Percentiles rank a stretch among this genome's conserved stretches.
Conservation (phyloP, 2,113 vertebrate genomes). For the Coregonus clupeaformis region DNA sequence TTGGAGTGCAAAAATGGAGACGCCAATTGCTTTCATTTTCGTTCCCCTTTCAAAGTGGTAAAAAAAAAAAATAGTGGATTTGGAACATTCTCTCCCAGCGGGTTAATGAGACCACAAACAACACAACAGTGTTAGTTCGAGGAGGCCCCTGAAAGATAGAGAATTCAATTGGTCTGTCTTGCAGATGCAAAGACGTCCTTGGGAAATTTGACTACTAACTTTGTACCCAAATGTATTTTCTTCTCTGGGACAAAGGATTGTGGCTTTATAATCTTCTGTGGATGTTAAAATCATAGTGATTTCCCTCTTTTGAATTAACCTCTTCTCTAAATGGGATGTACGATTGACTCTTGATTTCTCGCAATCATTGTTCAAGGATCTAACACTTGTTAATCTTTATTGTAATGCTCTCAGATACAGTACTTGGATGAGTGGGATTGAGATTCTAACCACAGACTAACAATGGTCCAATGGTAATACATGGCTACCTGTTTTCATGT, state of each 20-base stretch:
- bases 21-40: conserved; percentile 73
- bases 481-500: conserved; percentile 11
- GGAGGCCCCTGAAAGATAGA: conserved; percentile 75
- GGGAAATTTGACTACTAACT: conserved; percentile 99
- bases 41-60: conserved; percentile 29
- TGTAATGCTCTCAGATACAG: not conserved
- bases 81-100: conserved; percentile 68
- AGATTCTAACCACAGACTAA: conserved; percentile 27
- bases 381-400: conserved; percentile 75
- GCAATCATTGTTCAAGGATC: conserved; percentile 83
- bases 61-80: conserved; percentile 72
- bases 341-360: conserved; percentile 33
- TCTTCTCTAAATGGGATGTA: conserved; percentile 72
- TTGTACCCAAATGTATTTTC: conserved; percentile 88
- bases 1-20: conserved; percentile 70
- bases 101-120: conserved; percentile 6
- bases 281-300: conserved; percentile 70
- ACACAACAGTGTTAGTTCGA: conserved; percentile 80
- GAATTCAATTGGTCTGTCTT: conserved; percentile 84
- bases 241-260: conserved; percentile 82
- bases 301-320: conserved; percentile 73
- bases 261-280: conserved; percentile 72
- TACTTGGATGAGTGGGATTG: conserved; percentile 4
- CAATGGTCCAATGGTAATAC: conserved; percentile 7
- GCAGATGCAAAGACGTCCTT: conserved; percentile 95